Evolutionary conservation across 2,888 invertebrate species (phyloP).

Genomic region (Syritta pipiens): DNA sequence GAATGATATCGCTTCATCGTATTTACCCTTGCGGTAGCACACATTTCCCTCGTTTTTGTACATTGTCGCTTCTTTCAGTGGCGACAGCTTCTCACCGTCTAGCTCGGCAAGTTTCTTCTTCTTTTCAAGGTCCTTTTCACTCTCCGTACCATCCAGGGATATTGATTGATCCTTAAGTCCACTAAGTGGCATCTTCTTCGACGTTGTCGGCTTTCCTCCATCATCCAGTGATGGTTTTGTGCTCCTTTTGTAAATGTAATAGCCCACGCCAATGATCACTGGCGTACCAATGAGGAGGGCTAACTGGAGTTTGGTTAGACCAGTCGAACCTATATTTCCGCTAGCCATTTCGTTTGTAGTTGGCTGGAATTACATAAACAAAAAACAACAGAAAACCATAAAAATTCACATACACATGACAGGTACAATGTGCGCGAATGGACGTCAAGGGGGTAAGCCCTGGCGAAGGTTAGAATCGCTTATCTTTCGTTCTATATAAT

Average conservation of each 20-base stretch:
- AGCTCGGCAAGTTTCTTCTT: constrained; percentile 75
- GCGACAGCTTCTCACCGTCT: constrained; percentile 79
- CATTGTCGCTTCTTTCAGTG: constrained; percentile 87
- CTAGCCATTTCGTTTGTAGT: no score
- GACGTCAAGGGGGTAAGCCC: background rate
- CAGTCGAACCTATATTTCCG: constrained; percentile 73
- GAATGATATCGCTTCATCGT: constrained; percentile 91
- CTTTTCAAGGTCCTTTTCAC: constrained; percentile 80
- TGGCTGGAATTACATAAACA: constrained; percentile 63
- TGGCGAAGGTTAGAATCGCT: constrained; percentile 57
- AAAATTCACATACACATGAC: constrained; percentile 47
- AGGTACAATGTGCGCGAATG: constrained; percentile 1
- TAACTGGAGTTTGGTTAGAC: constrained; percentile 88
- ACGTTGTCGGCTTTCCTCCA: constrained; percentile 9
- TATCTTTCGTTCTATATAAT: constrained; percentile 18
- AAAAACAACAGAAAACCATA: background rate
- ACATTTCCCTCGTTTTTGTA: constrained; percentile 94
- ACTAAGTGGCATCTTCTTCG: constrained; percentile 81
- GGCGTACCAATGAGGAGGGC: constrained; percentile 91
- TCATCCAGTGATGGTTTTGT: constrained; percentile 64
- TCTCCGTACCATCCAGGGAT: constrained; percentile 81
- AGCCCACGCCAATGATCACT: constrained; percentile 89
- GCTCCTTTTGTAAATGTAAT: constrained; percentile 80
- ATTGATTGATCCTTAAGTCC: constrained; percentile 82
- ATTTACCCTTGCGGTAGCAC: constrained; percentile 91